phyloP scores from a whole-genome alignment of 2,888 invertebrate species.

The Himalopsyche tibetana region DNA sequence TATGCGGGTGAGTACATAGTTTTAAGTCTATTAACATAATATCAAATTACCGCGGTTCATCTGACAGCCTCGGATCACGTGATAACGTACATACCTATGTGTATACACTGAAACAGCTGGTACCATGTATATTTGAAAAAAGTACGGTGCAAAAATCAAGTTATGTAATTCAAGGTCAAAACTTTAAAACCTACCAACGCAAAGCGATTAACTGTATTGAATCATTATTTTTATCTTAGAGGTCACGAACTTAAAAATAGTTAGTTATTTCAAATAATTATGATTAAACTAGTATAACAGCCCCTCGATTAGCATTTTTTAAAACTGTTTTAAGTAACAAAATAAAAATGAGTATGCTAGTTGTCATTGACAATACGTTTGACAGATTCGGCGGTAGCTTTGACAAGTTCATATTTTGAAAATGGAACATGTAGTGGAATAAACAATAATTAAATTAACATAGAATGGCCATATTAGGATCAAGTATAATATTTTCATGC shows the following conservation, averaged over 20 bases:
- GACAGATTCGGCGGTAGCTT: no score
- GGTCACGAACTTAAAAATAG: not conserved
- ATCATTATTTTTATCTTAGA: not conserved
- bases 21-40: not conserved
- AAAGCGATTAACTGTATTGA: not conserved
- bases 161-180: conserved; percentile 35
- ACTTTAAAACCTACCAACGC: not conserved
- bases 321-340: no score
- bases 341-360: no score
- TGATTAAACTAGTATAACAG: no score
- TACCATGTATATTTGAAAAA: not conserved
- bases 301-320: no score
- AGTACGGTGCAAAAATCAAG: conserved; percentile 17
- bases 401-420: no score
- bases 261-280: no score
- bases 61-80: not conserved
- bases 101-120: not conserved
- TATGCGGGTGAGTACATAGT: not conserved
- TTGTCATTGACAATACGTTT: no score
- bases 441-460: no score
- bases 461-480: no score
- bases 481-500: no score
- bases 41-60: not conserved
- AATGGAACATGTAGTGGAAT: no score
- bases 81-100: not conserved